phyloP scores from a whole-genome alignment of 2,113 vertebrate species.

The Carassius gibelio region DNA sequence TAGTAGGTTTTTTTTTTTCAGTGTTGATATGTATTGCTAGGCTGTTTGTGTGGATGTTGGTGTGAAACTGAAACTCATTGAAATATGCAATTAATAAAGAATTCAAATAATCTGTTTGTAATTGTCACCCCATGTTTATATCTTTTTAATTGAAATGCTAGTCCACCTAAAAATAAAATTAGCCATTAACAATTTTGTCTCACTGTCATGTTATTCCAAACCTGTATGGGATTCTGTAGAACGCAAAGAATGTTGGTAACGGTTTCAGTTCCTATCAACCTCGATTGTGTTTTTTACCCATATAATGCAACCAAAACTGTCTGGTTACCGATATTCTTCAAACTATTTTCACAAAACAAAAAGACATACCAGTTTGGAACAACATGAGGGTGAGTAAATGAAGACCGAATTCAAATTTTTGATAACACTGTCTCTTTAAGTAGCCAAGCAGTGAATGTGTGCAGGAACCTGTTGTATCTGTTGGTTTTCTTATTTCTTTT shows the following conservation, averaged over 20 bases:
- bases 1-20: conserved; percentile 24
- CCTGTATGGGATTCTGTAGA: background rate
- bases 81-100: conserved; percentile 80
- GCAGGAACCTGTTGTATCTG: background rate
- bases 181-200: background rate
- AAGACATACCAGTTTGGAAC: background rate
- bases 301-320: too few species aligned
- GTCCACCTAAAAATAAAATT: background rate
- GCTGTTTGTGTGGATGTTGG: conserved; percentile 59
- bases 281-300: too few species aligned
- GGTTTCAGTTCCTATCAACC: background rate
- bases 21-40: conserved; percentile 46
- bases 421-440: background rate
- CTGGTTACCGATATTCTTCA: too few species aligned
- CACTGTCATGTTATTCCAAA: background rate
- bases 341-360: background rate
- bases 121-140: background rate
- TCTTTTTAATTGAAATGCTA: background rate
- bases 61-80: conserved; percentile 63
- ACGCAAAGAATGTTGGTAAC: background rate
- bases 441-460: background rate
- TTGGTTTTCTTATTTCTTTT: background rate
- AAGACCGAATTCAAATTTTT: background rate
- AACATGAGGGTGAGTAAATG: background rate
- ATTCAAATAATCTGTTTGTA: background rate